Conservation (phyloP, 2,888 invertebrate species). For the Hypena proboscidalis region DNA sequence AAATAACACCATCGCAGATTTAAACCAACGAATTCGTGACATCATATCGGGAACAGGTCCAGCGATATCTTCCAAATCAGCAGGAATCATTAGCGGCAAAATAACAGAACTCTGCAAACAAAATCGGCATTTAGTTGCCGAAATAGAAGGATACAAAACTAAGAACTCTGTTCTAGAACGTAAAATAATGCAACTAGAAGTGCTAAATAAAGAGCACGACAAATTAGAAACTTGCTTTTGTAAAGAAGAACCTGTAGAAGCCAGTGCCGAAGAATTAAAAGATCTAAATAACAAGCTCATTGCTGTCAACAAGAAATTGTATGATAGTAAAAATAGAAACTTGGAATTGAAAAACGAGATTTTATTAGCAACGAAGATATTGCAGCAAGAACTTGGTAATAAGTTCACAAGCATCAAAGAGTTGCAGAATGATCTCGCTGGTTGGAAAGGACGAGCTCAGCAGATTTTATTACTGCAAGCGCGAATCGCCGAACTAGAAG, state of each 20-base stretch:
- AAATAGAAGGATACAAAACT: slow-evolving; percentile 85
- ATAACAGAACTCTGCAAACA: slow-evolving; percentile 88
- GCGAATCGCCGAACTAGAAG: slow-evolving; percentile 88
- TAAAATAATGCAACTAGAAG: slow-evolving; percentile 75
- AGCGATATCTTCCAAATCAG: slow-evolving; percentile 78
- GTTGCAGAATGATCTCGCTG: slow-evolving; percentile 83
- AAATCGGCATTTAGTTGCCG: slow-evolving; percentile 86
- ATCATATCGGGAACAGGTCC: slow-evolving; percentile 78
- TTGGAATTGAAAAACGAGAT: slow-evolving; percentile 89
- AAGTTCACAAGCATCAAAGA: slow-evolving; percentile 87
- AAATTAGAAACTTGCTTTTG: slow-evolving; percentile 67
- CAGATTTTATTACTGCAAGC: slow-evolving; percentile 89
- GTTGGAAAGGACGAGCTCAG: slow-evolving; percentile 92
- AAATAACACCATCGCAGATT: slow-evolving; percentile 67
- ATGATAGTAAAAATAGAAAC: slow-evolving; percentile 89
- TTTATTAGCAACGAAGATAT: slow-evolving; percentile 89
- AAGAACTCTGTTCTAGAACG: slow-evolving; percentile 84
- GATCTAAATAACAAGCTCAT: slow-evolving; percentile 86
- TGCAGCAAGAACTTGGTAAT: slow-evolving; percentile 91
- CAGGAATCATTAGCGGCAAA: slow-evolving; percentile 86
- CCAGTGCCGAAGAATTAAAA: slow-evolving; percentile 81
- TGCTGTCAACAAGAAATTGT: slow-evolving; percentile 86
- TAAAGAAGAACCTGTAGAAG: slow-evolving; percentile 75
- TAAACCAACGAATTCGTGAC: slow-evolving; percentile 80
- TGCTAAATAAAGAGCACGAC: slow-evolving; percentile 66